A percentile compares a stretch with the other conserved stretches of the same genome.
Conservation (phyloP, 53 echinoderm and acorn worm species). For the Zoroaster sp. region DNA sequence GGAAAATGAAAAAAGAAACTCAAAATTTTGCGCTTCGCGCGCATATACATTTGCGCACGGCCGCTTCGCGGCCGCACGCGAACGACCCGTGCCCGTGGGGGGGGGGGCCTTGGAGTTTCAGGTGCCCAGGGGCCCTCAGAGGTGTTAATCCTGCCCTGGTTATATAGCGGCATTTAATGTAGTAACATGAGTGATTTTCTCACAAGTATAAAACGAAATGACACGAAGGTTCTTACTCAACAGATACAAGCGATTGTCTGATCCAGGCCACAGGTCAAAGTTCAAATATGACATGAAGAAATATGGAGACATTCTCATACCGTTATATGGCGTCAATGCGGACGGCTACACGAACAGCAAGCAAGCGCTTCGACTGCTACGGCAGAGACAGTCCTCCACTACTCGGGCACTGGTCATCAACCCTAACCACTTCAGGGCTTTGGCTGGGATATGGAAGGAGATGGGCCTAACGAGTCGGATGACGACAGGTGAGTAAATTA, state of each 20-base stretch:
- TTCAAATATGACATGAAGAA: conserved; percentile 28
- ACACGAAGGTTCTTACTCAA: background rate
- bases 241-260: conserved; percentile 18
- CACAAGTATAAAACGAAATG: no score
- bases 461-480: background rate
- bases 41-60: no score
- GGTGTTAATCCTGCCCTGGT: no score
- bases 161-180: no score
- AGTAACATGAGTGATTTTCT: no score
- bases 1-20: no score
- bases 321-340: conserved; percentile 9
- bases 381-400: background rate
- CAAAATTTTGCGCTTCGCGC: no score
- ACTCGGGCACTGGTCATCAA: conserved; percentile 12
- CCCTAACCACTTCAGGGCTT: conserved; percentile 34
- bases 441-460: conserved; percentile 2
- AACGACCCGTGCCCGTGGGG: no score
- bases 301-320: conserved; percentile 27
- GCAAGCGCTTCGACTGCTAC: background rate
- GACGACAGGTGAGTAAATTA: conserved; percentile 25
- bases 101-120: no score
- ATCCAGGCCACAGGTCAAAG: background rate
- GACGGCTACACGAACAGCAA: background rate
- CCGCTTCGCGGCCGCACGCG: no score
- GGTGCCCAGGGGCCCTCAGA: no score